Percentiles rank a stretch among this genome's conserved stretches.
phyloP scores from a whole-genome alignment of 2,888 invertebrate species.

The Himalopsyche tibetana region DNA sequence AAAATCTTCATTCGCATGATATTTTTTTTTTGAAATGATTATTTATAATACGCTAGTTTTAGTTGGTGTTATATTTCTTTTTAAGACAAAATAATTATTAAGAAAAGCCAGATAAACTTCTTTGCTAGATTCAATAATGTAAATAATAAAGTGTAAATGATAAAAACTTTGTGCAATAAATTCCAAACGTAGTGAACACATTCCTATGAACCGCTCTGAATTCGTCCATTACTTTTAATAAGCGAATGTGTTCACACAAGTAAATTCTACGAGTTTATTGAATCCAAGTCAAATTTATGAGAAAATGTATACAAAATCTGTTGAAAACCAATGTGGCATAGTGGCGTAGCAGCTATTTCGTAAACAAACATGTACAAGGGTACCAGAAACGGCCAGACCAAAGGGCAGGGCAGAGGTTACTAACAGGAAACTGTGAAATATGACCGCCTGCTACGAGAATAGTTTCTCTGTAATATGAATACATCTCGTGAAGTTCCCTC shows the following conservation, averaged over 20 bases:
- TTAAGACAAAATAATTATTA: no score
- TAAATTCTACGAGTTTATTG: neutral
- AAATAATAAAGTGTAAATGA: no score
- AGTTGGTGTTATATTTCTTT: no score
- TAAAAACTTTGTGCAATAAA: no score
- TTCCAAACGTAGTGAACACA: no score
- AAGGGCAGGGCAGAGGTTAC: constrained; percentile 46
- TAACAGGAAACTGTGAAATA: constrained; percentile 58
- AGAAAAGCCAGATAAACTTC: no score
- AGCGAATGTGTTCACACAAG: neutral
- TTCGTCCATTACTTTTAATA: no score
- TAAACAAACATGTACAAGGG: constrained; percentile 48
- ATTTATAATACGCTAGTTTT: no score
- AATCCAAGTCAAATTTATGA: neutral
- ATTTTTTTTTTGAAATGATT: no score
- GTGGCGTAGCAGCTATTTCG: constrained; percentile 44
- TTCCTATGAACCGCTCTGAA: no score
- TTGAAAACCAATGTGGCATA: constrained; percentile 18
- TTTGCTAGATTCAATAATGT: no score
- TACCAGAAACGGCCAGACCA: constrained; percentile 13
- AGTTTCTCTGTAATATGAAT: constrained; percentile 53
- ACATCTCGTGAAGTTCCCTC: constrained; percentile 47
- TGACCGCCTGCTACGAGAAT: constrained; percentile 52
- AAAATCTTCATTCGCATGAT: no score
- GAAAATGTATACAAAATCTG: constrained; percentile 2